Evolutionary conservation across 2,113 vertebrate species (phyloP), one percentile per base, ranked within the genome.

Genomic region (Nothoprocta pentlandii): DNA sequence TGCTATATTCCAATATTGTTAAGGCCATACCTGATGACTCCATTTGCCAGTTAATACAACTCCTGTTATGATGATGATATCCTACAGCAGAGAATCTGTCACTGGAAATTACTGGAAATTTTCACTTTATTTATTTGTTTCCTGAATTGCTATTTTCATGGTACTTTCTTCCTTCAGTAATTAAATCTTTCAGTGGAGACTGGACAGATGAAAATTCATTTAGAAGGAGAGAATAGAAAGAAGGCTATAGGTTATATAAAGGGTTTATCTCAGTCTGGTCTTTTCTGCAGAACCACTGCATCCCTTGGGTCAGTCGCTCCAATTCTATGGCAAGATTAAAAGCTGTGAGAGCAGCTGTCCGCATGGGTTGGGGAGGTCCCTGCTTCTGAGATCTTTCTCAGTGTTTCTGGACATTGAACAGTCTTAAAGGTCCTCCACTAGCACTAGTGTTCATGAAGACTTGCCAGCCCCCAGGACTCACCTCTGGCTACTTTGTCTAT

Each of bases 1-100:
- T 42, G 21, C 64, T 94, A 58, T 49, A 69, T 82, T 95, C 92
- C 75, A 94, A 84, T 94, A 91, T 66, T 80, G 14, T 87, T 87
- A 30, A 88, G 87, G 16, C 88, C 6, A 36, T 88, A 70, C 74
- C 53, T 75, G 62, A 94, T 68, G 10, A 59, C 21, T 94, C 94
- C n/a, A 75, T 96, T 92, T 93, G 10, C 32, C 56, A 86, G 19
- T 41, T 89, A 89, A 95, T 86, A 85, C 46, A 79, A 39, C 90
- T 94, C 56, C 2, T 71, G 20, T 62, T 76, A 2, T 9, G 9
- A 66, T 89, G 23, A 78, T 79, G n/a, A 34, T 94, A n/a, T 62
- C 69, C 36, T 46, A n/a, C 9, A 91, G 51, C 7, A 6, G 47
- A 89, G 25, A 71, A 79, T 56, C 32, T n/a, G 54, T 61, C 74